phyloP scores from a whole-genome alignment of 2,888 invertebrate genomes.

The Latheticus oryzae region DNA sequence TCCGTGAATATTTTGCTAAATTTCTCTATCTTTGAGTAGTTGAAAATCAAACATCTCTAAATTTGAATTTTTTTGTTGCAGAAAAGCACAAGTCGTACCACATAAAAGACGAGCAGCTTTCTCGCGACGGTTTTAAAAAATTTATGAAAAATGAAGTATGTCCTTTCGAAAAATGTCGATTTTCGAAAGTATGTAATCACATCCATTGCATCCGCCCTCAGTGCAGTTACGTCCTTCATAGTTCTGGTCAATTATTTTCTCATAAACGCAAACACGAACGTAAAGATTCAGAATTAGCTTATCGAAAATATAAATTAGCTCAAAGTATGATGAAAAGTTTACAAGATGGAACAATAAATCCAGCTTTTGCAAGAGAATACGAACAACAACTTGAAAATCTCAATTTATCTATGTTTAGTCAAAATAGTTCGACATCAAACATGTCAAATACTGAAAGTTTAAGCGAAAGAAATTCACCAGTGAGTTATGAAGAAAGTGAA shows the following conservation, averaged over 20 bases:
- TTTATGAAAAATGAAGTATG: constrained; percentile 98
- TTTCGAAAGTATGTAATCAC: constrained; percentile 96
- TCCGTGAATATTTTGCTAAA: too few relatives aligned
- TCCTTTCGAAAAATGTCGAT: constrained; percentile 90
- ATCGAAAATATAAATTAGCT: constrained; percentile 78
- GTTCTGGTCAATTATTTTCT: constrained; percentile 95
- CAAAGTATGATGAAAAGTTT: constrained; percentile 72
- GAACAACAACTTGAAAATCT: constrained; percentile 64
- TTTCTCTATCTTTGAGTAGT: constrained; percentile 39
- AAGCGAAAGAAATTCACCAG: constrained; percentile 69
- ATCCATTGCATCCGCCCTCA: constrained; percentile 97
- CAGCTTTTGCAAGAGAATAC: constrained; percentile 66
- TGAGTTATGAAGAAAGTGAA: constrained; percentile 65
- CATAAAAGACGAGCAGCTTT: constrained; percentile 95
- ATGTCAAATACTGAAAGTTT: constrained; percentile 67
- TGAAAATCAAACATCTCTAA: too few relatives aligned
- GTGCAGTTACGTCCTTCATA: constrained; percentile 96
- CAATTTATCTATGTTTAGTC: constrained; percentile 58
- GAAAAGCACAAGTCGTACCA: constrained; percentile 99
- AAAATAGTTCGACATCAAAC: constrained; percentile 56
- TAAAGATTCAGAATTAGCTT: constrained; percentile 89
- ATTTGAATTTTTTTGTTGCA: constrained; percentile 66
- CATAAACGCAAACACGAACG: constrained; percentile 98
- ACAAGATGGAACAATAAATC: constrained; percentile 68
- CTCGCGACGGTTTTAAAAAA: constrained; percentile 97